Percentiles rank a stretch among this genome's conserved stretches.
These are phyloP conservation scores for Chorisops tibialis DNA, from an alignment of 2,888 invertebrate species.

Conservation along the genomic window DNA sequence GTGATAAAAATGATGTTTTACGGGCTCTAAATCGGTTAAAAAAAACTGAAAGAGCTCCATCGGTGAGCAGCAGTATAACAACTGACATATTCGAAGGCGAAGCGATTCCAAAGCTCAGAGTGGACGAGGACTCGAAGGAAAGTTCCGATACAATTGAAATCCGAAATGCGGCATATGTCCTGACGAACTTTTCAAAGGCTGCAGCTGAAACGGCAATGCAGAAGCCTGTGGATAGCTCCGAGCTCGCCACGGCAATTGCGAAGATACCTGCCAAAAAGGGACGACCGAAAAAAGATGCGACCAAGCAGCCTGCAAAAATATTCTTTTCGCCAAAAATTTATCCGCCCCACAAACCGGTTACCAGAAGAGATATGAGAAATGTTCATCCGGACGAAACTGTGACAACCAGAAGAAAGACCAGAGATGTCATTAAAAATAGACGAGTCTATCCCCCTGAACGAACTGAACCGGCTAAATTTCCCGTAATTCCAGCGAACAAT, in stretches of 20 bases:
- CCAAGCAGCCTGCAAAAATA: background rate
- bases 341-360: background rate
- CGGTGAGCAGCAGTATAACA: background rate
- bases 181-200: slow-evolving; percentile 13
- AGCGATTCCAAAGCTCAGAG: background rate
- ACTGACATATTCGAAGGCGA: slow-evolving; percentile 14
- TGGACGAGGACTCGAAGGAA: slow-evolving; percentile 24
- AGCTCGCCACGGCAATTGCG: background rate
- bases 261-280: background rate
- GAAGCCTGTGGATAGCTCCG: too few relatives aligned
- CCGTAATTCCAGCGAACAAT: too few relatives aligned
- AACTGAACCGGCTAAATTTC: too few relatives aligned
- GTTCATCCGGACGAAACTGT: background rate
- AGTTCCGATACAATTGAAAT: slow-evolving; percentile 19
- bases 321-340: background rate
- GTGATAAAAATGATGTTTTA: slow-evolving; percentile 40
- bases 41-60: slow-evolving; percentile 31
- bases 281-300: background rate
- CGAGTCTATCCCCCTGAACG: too few relatives aligned
- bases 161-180: slow-evolving; percentile 14
- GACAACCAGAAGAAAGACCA: too few relatives aligned
- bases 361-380: background rate
- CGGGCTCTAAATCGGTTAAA: slow-evolving; percentile 47
- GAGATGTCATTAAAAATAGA: too few relatives aligned
- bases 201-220: background rate